phyloP scores from a whole-genome alignment of 2,797 vertebrate genomes.

The Mastacembelus armatus region DNA sequence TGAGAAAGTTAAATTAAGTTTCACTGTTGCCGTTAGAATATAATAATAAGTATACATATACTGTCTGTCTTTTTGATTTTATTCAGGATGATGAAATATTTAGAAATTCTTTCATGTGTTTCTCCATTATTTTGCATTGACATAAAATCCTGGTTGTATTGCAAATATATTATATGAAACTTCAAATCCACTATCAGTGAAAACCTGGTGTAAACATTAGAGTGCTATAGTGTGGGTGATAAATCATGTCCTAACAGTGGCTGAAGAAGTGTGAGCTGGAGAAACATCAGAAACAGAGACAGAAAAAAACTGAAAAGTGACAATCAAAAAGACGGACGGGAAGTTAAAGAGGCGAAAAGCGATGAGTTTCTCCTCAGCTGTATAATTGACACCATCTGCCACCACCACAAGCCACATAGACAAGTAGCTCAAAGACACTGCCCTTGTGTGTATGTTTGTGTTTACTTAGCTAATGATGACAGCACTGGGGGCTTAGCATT shows the following conservation, averaged over 20 bases:
- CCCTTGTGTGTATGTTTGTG: background rate
- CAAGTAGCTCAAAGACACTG: constrained; percentile 33
- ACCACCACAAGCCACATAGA: constrained; percentile 7
- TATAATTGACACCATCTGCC: constrained; percentile 58
- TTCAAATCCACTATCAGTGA: background rate
- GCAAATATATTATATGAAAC: too few relatives aligned
- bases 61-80: too few relatives aligned
- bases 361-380: constrained; percentile 32
- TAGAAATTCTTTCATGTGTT: too few relatives aligned
- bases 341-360: constrained; percentile 17
- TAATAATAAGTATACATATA: too few relatives aligned
- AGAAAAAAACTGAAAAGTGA: background rate
- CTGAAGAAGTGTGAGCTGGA: background rate
- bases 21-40: too few relatives aligned
- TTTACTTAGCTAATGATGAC: constrained; percentile 51
- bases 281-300: background rate
- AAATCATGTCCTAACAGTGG: background rate
- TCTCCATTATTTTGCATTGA: too few relatives aligned
- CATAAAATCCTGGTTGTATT: too few relatives aligned
- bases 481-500: background rate
- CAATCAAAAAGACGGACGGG: constrained; percentile 10
- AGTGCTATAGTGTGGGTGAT: background rate
- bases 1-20: too few relatives aligned
- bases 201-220: background rate
- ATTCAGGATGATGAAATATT: too few relatives aligned